A percentile compares a stretch with the other conserved stretches of the same genome.
Conservation (phyloP, 2,113 vertebrate genomes). For the Paradisaea rubra region DNA sequence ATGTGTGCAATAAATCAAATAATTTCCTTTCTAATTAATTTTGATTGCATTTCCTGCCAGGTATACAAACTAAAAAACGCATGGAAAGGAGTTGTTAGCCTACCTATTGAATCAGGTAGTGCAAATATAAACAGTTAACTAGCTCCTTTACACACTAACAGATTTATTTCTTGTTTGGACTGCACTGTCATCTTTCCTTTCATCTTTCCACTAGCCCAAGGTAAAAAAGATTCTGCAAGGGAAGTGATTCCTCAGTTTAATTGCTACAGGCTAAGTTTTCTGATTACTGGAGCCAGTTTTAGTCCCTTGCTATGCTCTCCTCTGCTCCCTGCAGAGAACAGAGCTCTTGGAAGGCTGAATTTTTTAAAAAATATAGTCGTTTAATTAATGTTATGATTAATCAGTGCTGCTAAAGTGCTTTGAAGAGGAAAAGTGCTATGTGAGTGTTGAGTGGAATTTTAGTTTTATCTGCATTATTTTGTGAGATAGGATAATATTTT, state of each 20-base stretch:
- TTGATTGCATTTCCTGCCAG: neutral
- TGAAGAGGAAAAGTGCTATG: slow-evolving; percentile 29
- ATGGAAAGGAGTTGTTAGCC: neutral
- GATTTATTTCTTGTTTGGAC: neutral
- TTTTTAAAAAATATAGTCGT: neutral
- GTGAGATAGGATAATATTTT: slow-evolving; percentile 32
- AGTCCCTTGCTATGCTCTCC: neutral
- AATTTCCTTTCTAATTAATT: neutral
- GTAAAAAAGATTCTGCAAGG: slow-evolving; percentile 10
- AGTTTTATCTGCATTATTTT: slow-evolving; percentile 45
- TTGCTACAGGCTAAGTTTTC: slow-evolving; percentile 30
- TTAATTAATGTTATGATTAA: slow-evolving; percentile 54
- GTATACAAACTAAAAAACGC: neutral
- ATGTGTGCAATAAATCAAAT: neutral
- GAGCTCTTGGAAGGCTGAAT: neutral
- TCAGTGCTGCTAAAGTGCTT: slow-evolving; percentile 42
- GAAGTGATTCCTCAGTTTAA: slow-evolving; percentile 33
- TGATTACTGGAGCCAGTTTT: slow-evolving; percentile 42
- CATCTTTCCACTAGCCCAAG: neutral
- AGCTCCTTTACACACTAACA: neutral
- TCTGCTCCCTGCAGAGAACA: slow-evolving; percentile 10
- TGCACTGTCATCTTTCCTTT: slow-evolving; percentile 21
- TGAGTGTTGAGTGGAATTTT: slow-evolving; percentile 4
- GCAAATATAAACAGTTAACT: neutral
- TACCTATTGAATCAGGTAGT: neutral